phyloP scores from a whole-genome alignment of 2,113 vertebrate species.

The Stictonetta naevosa region DNA sequence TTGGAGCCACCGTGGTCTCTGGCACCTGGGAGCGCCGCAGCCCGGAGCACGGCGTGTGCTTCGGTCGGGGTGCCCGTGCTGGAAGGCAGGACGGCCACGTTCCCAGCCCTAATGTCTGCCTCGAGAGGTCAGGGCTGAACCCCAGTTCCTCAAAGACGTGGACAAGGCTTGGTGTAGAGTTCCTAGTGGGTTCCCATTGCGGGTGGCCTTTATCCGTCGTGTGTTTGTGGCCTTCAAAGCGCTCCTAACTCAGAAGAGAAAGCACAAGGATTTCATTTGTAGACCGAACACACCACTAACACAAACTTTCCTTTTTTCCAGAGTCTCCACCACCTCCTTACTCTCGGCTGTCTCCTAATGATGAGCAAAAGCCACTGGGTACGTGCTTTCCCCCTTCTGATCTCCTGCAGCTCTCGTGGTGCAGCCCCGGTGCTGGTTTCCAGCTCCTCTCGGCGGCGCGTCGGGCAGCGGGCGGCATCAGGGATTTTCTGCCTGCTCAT shows the following conservation, averaged over 20 bases:
- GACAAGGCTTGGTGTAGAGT: not conserved
- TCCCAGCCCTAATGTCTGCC: not conserved
- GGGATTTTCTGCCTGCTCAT: conserved; percentile 23
- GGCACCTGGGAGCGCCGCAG: fast-evolving
- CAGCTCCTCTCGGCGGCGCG: not conserved
- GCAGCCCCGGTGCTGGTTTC: not conserved
- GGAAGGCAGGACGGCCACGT: fast-evolving
- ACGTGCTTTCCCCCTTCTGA: conserved; percentile 67
- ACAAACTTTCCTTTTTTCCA: conserved; percentile 70
- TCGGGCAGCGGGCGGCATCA: not conserved
- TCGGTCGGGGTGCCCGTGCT: no score
- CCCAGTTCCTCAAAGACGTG: fast-evolving
- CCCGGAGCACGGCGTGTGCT: no score
- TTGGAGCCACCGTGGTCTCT: not conserved
- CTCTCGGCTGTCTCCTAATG: conserved; percentile 94
- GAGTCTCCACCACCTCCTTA: conserved; percentile 99
- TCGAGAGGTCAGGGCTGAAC: not conserved
- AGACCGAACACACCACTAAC: not conserved
- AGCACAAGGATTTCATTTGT: fast-evolving
- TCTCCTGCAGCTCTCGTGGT: not conserved
- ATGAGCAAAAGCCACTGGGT: conserved; percentile 99
- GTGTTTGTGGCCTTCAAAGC: not conserved
- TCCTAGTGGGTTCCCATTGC: not conserved
- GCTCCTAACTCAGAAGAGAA: not conserved
- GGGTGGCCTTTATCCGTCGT: not conserved